Evolutionary conservation across 2,888 invertebrate genomes (phyloP), one percentile per base, ranked within the genome.

Genomic region (Scaptomyza parva): DNA sequence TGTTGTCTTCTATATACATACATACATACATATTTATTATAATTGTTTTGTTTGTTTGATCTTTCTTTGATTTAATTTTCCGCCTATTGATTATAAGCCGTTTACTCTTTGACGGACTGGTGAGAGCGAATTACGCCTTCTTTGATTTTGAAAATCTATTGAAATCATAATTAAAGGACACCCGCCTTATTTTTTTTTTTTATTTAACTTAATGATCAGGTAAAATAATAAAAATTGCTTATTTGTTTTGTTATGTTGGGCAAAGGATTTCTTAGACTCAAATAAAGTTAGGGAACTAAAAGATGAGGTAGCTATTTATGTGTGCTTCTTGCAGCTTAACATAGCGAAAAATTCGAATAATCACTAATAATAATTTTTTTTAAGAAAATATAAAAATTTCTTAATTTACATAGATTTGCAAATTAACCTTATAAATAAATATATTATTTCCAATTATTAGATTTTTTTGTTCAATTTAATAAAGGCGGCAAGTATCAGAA

Each of bases 121-220:
- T 88, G 90, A 86, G 86, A 88, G 80, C 74, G 78, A 89, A 88
- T 86, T 89, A 89, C 89, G 90, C 89, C 89, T 88, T 75, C 68
- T 80, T 90, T 89, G 89, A 89, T 90, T 90, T 79, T 68, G 67
- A 47, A 30, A 74, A 63, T 54, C 82, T 14, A 71, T 78, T 60
- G 53, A 76, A 76, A 79, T 78, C 67, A 74, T 85, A 88, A 88
- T 86, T 87, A 82, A 88, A 85, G 85, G 75, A 85, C 77, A 82
- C 82, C 78, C 70, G 70, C n/a, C n/a, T n/a, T n/a, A 59, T 83
- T 82, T 33, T 26, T 54, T 66, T 43, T 51, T 50, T 40, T 18
- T 53, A 22, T 22, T 51, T 0, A 0, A 22, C 37, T 78, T 78
- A 78, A 81, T 70, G 55, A 37, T 11, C 37, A 62, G 63, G 65